Conservation (phyloP, 2,888 invertebrate species). For the Pardosa pseudoannulata region DNA sequence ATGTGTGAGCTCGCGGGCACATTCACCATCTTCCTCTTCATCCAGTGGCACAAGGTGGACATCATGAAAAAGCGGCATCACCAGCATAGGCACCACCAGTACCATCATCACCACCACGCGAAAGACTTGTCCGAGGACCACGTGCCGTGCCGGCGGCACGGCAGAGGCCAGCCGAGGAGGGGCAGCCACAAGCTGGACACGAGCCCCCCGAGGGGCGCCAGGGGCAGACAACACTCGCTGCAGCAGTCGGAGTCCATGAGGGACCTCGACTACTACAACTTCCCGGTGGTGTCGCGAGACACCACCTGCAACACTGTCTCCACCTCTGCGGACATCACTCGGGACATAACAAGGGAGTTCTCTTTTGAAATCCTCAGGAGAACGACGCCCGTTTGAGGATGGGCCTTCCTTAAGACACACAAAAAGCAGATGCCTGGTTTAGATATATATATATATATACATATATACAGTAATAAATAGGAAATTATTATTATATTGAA, state of each 20-base stretch:
- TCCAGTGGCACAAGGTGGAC: conserved; percentile 82
- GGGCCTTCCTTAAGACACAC: conserved; percentile 23
- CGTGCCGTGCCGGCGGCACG: conserved; percentile 71
- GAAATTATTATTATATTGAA: conserved; percentile 5
- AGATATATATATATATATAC: too few relatives aligned
- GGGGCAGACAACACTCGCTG: conserved; percentile 72
- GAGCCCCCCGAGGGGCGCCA: conserved; percentile 43
- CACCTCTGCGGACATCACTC: conserved; percentile 74
- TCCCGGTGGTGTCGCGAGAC: conserved; percentile 74
- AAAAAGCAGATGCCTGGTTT: conserved; percentile 6
- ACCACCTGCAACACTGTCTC: conserved; percentile 75
- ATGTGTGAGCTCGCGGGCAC: conserved; percentile 90
- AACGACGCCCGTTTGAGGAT: conserved; percentile 74
- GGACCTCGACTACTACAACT: conserved; percentile 75
- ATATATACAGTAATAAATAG: conserved; percentile 14
- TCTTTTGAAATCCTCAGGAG: conserved; percentile 74
- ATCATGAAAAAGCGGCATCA: conserved; percentile 70
- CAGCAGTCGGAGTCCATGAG: conserved; percentile 75
- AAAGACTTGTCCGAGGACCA: conserved; percentile 53
- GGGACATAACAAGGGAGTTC: conserved; percentile 75
- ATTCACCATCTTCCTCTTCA: conserved; percentile 90
- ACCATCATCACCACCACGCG: conserved; percentile 24
- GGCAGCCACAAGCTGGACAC: conserved; percentile 60
- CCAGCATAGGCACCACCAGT: conserved; percentile 50
- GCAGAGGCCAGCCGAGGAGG: conserved; percentile 71